Conservation (phyloP, 2,797 vertebrate species). For the Gorsachius magnificus region DNA sequence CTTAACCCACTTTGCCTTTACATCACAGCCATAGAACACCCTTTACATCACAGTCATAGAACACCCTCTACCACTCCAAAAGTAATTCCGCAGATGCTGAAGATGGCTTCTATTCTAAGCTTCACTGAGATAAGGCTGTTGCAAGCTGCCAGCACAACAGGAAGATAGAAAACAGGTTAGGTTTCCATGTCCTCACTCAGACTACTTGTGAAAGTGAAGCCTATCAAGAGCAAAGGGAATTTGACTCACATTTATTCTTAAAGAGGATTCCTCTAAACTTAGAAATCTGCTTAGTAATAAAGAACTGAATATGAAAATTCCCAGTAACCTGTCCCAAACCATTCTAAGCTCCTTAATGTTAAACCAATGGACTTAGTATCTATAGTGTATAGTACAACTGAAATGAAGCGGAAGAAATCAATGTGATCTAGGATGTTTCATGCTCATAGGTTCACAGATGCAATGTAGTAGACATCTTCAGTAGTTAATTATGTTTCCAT, state of each 20-base stretch:
- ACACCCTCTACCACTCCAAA: not conserved
- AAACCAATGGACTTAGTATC: not conserved
- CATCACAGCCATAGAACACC: not conserved
- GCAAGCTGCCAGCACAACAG: not conserved
- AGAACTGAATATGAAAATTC: not conserved
- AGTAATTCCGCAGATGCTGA: not conserved
- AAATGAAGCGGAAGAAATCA: not conserved
- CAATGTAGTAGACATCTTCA: not conserved
- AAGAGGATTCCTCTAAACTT: not conserved
- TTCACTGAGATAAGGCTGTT: not conserved
- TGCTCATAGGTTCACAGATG: not conserved
- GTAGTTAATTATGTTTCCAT: not conserved
- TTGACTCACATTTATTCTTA: not conserved
- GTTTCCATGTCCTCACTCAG: not conserved
- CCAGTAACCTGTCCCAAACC: not conserved
- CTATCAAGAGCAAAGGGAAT: not conserved
- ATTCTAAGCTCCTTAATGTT: not conserved
- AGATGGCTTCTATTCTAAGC: slow-evolving; percentile 25
- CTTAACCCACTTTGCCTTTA: not conserved
- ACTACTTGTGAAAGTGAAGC: not conserved
- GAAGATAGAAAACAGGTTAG: not conserved
- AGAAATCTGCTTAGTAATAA: not conserved
- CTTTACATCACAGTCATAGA: not conserved
- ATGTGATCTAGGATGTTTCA: not conserved
- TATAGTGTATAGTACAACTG: not conserved